A percentile compares a stretch with the other conserved stretches of the same genome.
Conservation (phyloP, 2,113 vertebrate species). For the Ceratotherium simum region DNA sequence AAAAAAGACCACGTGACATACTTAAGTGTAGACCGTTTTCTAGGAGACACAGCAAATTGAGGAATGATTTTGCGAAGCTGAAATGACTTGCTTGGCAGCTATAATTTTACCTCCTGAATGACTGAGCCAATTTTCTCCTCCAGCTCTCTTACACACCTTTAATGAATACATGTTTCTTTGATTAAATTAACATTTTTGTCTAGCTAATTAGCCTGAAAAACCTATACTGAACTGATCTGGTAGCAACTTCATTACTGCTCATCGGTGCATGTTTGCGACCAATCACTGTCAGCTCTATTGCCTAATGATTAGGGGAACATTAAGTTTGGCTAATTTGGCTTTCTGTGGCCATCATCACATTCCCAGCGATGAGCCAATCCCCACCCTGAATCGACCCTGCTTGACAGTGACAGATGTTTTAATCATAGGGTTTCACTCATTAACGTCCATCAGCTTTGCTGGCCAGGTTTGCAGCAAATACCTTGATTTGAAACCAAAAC, state of each 20-base stretch:
- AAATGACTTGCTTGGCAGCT: slow-evolving; percentile 78
- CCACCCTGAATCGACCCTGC: slow-evolving; percentile 67
- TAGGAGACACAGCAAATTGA: slow-evolving; percentile 54
- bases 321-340: slow-evolving; percentile 86
- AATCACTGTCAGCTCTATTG: slow-evolving; percentile 86
- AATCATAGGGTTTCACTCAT: slow-evolving; percentile 85
- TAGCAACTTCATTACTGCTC: slow-evolving; percentile 87
- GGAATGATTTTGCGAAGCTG: slow-evolving; percentile 61
- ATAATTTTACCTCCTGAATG: slow-evolving; percentile 78
- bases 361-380: slow-evolving; percentile 69
- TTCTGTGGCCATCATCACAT: slow-evolving; percentile 75
- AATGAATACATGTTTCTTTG: slow-evolving; percentile 87
- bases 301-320: slow-evolving; percentile 85
- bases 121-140: slow-evolving; percentile 86
- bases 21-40: background rate
- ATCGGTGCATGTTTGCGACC: slow-evolving; percentile 83
- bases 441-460: slow-evolving; percentile 78
- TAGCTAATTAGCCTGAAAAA: slow-evolving; percentile 88
- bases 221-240: slow-evolving; percentile 85
- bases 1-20: background rate
- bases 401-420: slow-evolving; percentile 89
- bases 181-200: slow-evolving; percentile 91
- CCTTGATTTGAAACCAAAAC: slow-evolving; percentile 83
- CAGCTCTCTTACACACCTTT: slow-evolving; percentile 85
- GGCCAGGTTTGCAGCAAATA: slow-evolving; percentile 79